phyloP scores from a whole-genome alignment of 2,888 invertebrate species.

The Esperia sulphurella region DNA sequence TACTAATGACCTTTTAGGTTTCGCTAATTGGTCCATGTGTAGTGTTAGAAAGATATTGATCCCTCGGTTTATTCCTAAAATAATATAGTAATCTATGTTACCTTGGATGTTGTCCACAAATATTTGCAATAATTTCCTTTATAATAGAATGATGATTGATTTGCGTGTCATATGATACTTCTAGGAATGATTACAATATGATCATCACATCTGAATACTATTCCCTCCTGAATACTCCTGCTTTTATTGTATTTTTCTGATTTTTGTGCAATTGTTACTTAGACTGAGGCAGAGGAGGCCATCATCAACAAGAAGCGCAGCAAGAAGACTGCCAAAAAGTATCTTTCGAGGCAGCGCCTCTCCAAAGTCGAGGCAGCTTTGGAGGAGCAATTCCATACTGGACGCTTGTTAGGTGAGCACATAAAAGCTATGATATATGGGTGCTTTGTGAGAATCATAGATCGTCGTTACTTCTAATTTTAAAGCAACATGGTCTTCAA shows the following conservation, averaged over 20 bases:
- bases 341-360: conserved; percentile 93
- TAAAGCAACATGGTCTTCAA: too few relatives aligned
- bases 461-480: too few relatives aligned
- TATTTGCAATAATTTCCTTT: too few relatives aligned
- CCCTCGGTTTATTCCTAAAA: too few relatives aligned
- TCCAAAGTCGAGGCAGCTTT: conserved; percentile 96
- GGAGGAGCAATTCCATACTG: conserved; percentile 98
- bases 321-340: conserved; percentile 95
- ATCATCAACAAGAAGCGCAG: conserved; percentile 96
- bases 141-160: conserved; percentile 47
- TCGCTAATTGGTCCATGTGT: too few relatives aligned
- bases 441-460: too few relatives aligned
- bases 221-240: too few relatives aligned
- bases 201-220: background rate
- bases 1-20: too few relatives aligned
- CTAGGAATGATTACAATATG: conserved; percentile 25
- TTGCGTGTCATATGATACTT: conserved; percentile 81
- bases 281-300: conserved; percentile 97
- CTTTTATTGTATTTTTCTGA: background rate
- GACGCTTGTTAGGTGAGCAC: conserved; percentile 92
- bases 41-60: too few relatives aligned
- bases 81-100: too few relatives aligned
- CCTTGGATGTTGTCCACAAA: too few relatives aligned
- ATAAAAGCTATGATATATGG: too few relatives aligned
- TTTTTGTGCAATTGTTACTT: conserved; percentile 29